Evolutionary conservation across 1,140 invertebrate species (phyloP).

Genomic region (Streblospio benedicti): DNA sequence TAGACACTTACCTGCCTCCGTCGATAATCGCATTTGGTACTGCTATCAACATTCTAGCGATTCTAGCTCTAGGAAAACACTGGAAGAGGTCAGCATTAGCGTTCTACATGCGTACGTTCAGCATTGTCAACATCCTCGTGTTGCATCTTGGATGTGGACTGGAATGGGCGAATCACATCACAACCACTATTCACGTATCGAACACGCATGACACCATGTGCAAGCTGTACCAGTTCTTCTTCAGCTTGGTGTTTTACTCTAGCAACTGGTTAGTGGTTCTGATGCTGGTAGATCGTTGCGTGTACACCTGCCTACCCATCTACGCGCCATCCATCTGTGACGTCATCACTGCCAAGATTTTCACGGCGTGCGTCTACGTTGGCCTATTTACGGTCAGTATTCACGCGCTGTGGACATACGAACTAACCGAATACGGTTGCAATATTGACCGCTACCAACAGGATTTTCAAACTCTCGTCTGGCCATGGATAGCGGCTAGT

Average conservation of each 20-base stretch:
- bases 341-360: not conserved
- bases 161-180: not conserved
- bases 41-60: not conserved
- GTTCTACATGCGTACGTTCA: constrained; percentile 1
- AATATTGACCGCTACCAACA: not conserved
- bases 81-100: not conserved
- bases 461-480: constrained; percentile 1
- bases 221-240: not conserved
- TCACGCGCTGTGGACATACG: constrained; percentile 5
- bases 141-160: not conserved
- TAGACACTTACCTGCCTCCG: not conserved
- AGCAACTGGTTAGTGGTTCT: not conserved
- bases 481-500: constrained; percentile 4
- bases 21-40: not conserved
- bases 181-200: not conserved
- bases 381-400: not conserved
- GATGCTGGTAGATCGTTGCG: constrained; percentile 1
- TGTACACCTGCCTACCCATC: not conserved
- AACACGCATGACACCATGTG: not conserved
- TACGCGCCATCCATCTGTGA: not conserved
- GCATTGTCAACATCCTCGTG: not conserved
- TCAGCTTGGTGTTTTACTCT: not conserved
- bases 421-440: not conserved
- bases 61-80: not conserved
- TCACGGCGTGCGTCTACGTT: constrained; percentile 3